Base-by-base conservation (phyloP, 2,113 vertebrate genomes). In the Nothobranchius kuhntae region DNA sequence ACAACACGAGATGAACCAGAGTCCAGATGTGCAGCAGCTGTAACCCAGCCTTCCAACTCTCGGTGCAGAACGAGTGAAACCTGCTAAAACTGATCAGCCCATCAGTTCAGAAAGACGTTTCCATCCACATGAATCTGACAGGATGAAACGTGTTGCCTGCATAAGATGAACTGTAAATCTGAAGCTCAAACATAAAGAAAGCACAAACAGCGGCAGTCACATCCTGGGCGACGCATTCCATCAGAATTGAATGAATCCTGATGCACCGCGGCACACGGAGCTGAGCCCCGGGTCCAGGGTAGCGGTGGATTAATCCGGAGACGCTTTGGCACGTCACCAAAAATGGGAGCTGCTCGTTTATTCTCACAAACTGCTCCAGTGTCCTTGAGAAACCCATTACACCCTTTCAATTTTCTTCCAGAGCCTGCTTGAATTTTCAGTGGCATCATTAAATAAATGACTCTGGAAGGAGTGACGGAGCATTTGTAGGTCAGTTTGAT, bases 371-470 rank as follows among this genome's bases (percentile, higher is more conserved):
- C 77, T 75, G 64, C 72, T 52, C 48, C 50, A 40, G 7, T 40
- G 53, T 58, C 68, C 78, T 62, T 58, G 30, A 80, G 77, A 83
- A 80, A 66, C 72, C 68, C 45, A 73, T 80, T 51, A 60, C 63
- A 63, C 26, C 52, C 64, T n/a, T 56, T 77, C 78, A 67, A 45
- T 64, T 75, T 75, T 58, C 57, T 46, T 48, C 65, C 53, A 5
- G 44, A 9, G 0, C 15, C 57, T n/a, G 45, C 38, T 46, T 50
- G 47, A 68, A 42, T 72, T 68, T 77, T 44, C 36, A 36, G 60
- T 65, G 68, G 53, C 50, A 46, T 69, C 8, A 0, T 65, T 57
- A 57, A 74, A 77, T 73, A 64, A 64, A 45, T 9, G 42, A 26
- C 26, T 73, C 47, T 45, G 1, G 0, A 13, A 58, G 50, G 66